A percentile compares a stretch with the other conserved stretches of the same genome.
These are phyloP conservation scores for Cerastis leucographa DNA, from an alignment of 2,888 invertebrate species.

Conservation along the genomic window DNA sequence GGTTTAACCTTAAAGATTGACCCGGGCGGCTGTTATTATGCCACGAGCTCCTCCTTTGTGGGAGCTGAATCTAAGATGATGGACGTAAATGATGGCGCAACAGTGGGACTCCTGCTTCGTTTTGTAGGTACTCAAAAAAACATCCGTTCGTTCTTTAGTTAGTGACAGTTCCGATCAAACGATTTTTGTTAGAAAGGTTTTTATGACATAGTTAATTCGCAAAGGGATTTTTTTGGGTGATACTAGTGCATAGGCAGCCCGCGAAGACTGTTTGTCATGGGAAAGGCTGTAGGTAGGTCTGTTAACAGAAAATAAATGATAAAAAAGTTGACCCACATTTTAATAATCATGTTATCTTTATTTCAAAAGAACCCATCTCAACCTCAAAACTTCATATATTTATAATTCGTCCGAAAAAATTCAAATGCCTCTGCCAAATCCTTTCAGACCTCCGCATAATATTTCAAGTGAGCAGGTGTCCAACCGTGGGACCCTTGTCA, in stretches of 20 bases:
- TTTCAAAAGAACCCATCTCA: background rate
- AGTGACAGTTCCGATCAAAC: background rate
- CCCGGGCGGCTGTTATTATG: too few relatives aligned
- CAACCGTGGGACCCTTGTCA: slow-evolving; percentile 77
- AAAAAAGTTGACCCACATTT: too few relatives aligned
- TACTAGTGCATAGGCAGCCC: background rate
- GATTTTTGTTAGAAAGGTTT: background rate
- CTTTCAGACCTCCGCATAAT: slow-evolving; percentile 69
- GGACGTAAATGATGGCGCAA: background rate
- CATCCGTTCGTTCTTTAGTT: background rate
- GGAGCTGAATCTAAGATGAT: background rate
- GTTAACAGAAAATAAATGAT: background rate
- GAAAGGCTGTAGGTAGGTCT: background rate
- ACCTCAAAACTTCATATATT: slow-evolving; percentile 18
- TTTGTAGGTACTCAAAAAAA: background rate
- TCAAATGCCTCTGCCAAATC: slow-evolving; percentile 45
- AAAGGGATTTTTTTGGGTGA: background rate
- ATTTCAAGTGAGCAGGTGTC: slow-evolving; percentile 79
- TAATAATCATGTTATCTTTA: background rate
- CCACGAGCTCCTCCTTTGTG: too few relatives aligned
- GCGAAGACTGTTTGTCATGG: background rate
- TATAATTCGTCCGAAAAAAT: slow-evolving; percentile 40
- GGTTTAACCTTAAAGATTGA: too few relatives aligned
- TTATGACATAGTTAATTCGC: background rate
- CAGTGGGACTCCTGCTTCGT: background rate